Base-by-base conservation (phyloP, 2,888 invertebrate species). In the Lasioglossum oenotherae region DNA sequence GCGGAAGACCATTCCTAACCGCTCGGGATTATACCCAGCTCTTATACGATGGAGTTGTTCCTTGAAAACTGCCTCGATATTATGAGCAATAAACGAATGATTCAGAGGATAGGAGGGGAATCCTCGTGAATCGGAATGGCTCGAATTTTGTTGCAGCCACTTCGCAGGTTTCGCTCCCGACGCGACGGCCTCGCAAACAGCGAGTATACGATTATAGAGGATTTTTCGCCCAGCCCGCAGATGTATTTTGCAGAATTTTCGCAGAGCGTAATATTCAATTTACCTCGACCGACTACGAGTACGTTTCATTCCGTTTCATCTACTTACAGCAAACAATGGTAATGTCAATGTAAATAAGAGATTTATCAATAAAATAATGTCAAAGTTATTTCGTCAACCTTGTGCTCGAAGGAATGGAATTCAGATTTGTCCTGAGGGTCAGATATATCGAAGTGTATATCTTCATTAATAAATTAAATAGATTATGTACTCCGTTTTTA, bases 1-100 rank as follows among this genome's bases (percentile, higher is more conserved):
- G 14, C 23, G 57, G n/a, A 49, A 72, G 16, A 53, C 44, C n/a
- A 23, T 73, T 83, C 38, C 49, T 23, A 73, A 46, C 38, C 16
- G 19, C 31, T 64, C 49, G 8, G 10, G 75, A 80, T 72, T 72
- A 80, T 75, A 71, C 8, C 16, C 19, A 4, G 27, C 38, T n/a
- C 46, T 38, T 69, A 69, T 38, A 69, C 67, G 67, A 69, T 23
- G 67, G 35, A 69, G 73, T 73, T 31, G 73, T 38, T 78, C 35
- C 41, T 57, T 14, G 46, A 57, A 78, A 78, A 71, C 57, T 57
- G 35, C 64, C 69, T 23, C 31, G 35, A 60, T 72, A 44, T 67
- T 67, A 53, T 53, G 46, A 53, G 44, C 72, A 74, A 73, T 60
- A 76, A 57, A 60, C 60, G 60, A 72, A 64, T 72, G 35, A 72